These are phyloP conservation scores for Eurosta solidaginis DNA, from an alignment of 1,140 invertebrate species.

Conservation along the genomic window DNA sequence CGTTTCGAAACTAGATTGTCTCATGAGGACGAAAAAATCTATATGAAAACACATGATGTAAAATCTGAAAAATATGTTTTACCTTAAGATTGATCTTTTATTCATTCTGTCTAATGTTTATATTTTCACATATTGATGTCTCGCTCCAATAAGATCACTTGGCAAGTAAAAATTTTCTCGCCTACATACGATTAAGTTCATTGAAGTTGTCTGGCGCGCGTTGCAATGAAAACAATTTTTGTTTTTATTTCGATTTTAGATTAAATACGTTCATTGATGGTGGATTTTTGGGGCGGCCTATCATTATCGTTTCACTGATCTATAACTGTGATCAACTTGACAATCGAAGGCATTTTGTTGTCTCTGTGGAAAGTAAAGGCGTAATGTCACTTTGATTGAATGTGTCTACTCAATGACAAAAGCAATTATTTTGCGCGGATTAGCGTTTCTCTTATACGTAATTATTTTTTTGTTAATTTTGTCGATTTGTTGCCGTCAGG, in stretches of 20 bases:
- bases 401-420: background rate
- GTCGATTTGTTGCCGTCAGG: background rate
- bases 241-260: background rate
- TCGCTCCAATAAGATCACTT: no score
- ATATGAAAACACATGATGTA: background rate
- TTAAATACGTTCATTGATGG: background rate
- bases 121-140: no score
- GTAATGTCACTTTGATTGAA: background rate
- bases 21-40: no score
- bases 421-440: conserved; percentile 9
- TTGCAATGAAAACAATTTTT: conserved; percentile 2
- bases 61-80: background rate
- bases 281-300: conserved; percentile 17
- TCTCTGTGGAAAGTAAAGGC: background rate
- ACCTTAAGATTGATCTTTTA: no score
- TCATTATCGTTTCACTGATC: background rate
- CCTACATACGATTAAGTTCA: conserved; percentile 1
- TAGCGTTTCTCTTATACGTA: background rate
- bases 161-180: background rate
- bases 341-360: conserved; percentile 5
- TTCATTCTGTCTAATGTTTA: no score
- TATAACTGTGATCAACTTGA: background rate
- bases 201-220: background rate
- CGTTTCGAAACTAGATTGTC: no score
- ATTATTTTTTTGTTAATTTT: background rate